These are phyloP conservation scores for Drosophila watanabei DNA, from an alignment of 1,140 invertebrate species.

Conservation along the genomic window DNA sequence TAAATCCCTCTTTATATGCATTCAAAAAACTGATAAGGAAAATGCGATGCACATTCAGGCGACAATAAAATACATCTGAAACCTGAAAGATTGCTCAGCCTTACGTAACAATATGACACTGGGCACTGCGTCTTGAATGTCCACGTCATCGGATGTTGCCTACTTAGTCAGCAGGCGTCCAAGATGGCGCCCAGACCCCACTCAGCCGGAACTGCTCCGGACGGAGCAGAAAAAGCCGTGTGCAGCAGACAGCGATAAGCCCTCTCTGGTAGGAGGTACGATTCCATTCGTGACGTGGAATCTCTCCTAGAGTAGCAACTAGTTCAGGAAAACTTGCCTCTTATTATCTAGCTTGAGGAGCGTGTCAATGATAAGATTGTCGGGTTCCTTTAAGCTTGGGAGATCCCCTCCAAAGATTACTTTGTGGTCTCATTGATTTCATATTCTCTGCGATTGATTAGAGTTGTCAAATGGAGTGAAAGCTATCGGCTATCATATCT, in stretches of 20 bases:
- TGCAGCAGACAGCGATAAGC: constrained; percentile 54
- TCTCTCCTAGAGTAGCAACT: not conserved
- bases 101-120: constrained; percentile 29
- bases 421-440: constrained; percentile 7
- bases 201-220: constrained; percentile 38
- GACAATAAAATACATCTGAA: constrained; percentile 9
- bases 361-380: constrained; percentile 54
- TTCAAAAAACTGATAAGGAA: constrained; percentile 31
- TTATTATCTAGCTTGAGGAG: constrained; percentile 34
- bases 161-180: constrained; percentile 53
- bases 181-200: constrained; percentile 59
- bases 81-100: constrained; percentile 23
- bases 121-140: not conserved
- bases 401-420: constrained; percentile 13
- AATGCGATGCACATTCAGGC: constrained; percentile 29
- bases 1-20: not conserved
- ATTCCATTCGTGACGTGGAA: constrained; percentile 45
- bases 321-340: constrained; percentile 8
- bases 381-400: constrained; percentile 13
- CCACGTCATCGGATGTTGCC: constrained; percentile 24
- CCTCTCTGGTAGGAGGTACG: not conserved
- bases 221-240: constrained; percentile 39
- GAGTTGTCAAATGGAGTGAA: not conserved
- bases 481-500: not conserved
- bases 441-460: not conserved